Evolutionary conservation across 2,888 invertebrate species (phyloP).

Genomic region (Tipula confusa): DNA sequence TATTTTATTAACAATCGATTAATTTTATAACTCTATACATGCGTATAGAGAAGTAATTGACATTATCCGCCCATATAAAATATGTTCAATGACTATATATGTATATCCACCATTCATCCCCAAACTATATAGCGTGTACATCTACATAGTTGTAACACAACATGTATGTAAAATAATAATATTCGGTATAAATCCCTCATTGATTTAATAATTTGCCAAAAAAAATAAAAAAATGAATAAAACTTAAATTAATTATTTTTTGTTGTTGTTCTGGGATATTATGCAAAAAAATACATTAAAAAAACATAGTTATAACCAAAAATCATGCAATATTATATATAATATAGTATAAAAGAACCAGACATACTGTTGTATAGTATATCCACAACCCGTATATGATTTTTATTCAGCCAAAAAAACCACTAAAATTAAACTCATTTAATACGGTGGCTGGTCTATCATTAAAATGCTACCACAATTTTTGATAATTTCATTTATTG

Average conservation of each 20-base stretch:
- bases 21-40: background rate
- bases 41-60: background rate
- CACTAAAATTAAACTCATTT: background rate
- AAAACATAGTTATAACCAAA: conserved; percentile 25
- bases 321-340: background rate
- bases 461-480: background rate
- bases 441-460: background rate
- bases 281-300: background rate
- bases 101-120: background rate
- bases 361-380: background rate
- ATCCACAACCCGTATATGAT: background rate
- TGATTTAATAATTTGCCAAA: background rate
- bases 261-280: background rate
- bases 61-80: background rate
- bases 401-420: background rate
- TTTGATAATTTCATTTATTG: background rate
- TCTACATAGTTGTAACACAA: background rate
- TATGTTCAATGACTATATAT: background rate
- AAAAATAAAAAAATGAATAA: background rate
- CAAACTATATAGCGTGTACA: background rate
- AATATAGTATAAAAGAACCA: background rate
- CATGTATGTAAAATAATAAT: background rate
- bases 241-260: conserved; percentile 14
- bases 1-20: background rate
- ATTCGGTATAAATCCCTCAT: background rate